Evolutionary conservation across 2,888 invertebrate species (phyloP).

Genomic region (Eueremaeus valkanovi): DNA sequence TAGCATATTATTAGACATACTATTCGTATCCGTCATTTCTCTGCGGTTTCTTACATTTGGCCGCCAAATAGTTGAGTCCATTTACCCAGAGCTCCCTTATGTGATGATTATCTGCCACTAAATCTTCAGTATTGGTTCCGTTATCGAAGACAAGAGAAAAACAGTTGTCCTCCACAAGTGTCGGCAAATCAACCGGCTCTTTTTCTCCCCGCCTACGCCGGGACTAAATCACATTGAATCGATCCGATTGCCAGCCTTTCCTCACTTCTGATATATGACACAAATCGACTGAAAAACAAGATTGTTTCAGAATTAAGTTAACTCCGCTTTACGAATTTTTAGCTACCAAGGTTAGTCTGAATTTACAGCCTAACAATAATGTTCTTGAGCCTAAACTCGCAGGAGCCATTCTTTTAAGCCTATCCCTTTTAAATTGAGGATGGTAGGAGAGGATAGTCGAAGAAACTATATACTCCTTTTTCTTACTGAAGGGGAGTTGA

Average conservation of each 20-base stretch:
- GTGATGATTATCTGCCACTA: background rate
- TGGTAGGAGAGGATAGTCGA: too few species aligned
- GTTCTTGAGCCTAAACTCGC: too few species aligned
- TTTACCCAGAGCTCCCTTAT: slow-evolving; percentile 1
- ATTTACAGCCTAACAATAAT: too few species aligned
- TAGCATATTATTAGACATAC: too few species aligned
- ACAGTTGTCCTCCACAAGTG: slow-evolving; percentile 40
- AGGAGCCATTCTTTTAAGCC: too few species aligned
- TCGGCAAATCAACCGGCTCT: background rate
- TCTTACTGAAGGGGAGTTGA: too few species aligned
- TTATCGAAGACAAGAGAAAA: slow-evolving; percentile 10
- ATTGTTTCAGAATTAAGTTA: background rate
- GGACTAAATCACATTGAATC: slow-evolving; percentile 53
- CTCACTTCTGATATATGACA: slow-evolving; percentile 53
- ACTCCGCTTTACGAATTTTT: background rate
- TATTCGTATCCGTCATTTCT: background rate
- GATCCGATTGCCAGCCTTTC: slow-evolving; percentile 54
- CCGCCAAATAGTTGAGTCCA: background rate
- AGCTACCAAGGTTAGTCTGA: too few species aligned
- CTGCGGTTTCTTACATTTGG: background rate
- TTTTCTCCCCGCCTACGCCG: slow-evolving; percentile 42
- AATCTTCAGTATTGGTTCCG: background rate
- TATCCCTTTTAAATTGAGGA: too few species aligned
- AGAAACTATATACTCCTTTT: too few species aligned
- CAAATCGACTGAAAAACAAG: slow-evolving; percentile 51